Evolutionary conservation across 1,140 invertebrate genomes (phyloP).

Genomic region (Chlorops oryzae): DNA sequence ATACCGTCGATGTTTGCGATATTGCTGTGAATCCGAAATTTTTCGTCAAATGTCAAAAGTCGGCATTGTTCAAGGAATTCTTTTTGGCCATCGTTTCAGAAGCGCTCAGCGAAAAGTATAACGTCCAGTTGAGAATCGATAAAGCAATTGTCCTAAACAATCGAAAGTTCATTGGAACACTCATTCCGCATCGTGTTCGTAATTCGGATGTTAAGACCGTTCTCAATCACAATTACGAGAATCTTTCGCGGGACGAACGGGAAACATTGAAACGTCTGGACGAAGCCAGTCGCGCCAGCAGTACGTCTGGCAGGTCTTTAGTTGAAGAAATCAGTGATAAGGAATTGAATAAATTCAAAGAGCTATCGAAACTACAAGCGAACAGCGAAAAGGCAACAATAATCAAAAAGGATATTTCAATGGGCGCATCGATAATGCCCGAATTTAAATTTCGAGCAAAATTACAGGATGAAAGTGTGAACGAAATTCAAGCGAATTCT

Average conservation of each 20-base stretch:
- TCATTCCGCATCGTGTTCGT: conserved; percentile 67
- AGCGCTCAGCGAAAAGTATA: conserved; percentile 68
- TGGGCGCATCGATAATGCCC: conserved; percentile 21
- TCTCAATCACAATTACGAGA: conserved; percentile 15
- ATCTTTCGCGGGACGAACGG: conserved; percentile 28
- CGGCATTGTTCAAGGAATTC: conserved; percentile 66
- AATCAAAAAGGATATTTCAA: conserved; percentile 14
- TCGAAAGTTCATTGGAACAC: conserved; percentile 61
- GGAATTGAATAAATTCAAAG: conserved; percentile 26
- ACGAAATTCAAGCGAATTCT: conserved; percentile 49
- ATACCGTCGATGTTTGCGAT: conserved; percentile 65
- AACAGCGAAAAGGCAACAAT: conserved; percentile 7
- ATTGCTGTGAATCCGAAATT: conserved; percentile 70
- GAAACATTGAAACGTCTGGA: conserved; percentile 2
- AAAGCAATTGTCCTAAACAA: conserved; percentile 57
- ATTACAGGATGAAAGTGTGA: conserved; percentile 32
- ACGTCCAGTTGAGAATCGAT: conserved; percentile 57
- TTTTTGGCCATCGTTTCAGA: conserved; percentile 69
- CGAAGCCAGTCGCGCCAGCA: neutral
- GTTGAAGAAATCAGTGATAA: conserved; percentile 43
- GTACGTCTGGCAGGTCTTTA: conserved; percentile 7
- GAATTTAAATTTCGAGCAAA: conserved; percentile 47
- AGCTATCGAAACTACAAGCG: conserved; percentile 20
- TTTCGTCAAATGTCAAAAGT: conserved; percentile 61
- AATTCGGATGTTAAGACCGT: conserved; percentile 55